Base-by-base conservation (phyloP, 2,888 invertebrate species). In the Gymnocheta viridis region DNA sequence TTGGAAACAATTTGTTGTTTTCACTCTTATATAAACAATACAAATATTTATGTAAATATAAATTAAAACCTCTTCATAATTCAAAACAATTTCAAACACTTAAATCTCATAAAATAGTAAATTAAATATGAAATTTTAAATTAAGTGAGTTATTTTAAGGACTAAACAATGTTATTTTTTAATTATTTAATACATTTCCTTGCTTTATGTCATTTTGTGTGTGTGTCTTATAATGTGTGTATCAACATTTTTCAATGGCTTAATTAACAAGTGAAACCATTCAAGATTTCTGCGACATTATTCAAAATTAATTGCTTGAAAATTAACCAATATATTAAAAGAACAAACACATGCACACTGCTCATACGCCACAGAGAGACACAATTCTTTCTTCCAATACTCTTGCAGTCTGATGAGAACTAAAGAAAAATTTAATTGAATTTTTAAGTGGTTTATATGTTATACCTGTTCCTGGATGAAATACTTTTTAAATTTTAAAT, bases 241-340 rank as follows among this genome's bases (percentile, higher is more conserved):
- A 22, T 60, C 24, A 51, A 49, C 32, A 51, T 70, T 70, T 14
- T 54, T 54, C 44, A 62, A 62, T 51, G 44, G 62, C 54, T 78
- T 70, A 78, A 78, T 78, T 78, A 78, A 41, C 62, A 70, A 62
- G 62, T 32, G 17, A 70, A 70, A 54, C 54, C 78, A 78, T 62
- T 70, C 44, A 70, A 60, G 51, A 29, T 17, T 69, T 58, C 51
- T 77, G 38, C 32, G 44, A 41, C 70, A 76, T 79, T 70, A 72
- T 80, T 74, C 35, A 72, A 72, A 80, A 76, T 80, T 70, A 76
- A 83, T 83, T 83, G 83, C 70, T 74, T 69, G 67, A 54, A 82
- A 74, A 67, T 82, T 47, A 82, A 82, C 77, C 77, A 82, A 66
- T 72, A 41, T 56, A 82, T 70, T 76, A 56, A 70, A 56, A 76